These are phyloP conservation scores for Morelia viridis DNA, from an alignment of 2,797 vertebrate species.

Conservation along the genomic window DNA sequence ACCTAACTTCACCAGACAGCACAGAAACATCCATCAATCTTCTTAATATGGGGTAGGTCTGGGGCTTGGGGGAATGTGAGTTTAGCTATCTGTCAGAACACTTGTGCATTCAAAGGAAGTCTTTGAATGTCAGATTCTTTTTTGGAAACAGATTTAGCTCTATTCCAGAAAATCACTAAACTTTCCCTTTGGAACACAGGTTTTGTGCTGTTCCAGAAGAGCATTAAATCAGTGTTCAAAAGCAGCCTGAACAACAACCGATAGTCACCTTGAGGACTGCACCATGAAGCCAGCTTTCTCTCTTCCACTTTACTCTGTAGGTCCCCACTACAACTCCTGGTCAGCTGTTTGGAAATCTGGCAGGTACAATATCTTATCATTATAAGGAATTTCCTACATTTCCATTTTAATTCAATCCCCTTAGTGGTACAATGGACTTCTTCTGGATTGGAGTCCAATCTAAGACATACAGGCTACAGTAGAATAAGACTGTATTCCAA, in stretches of 20 bases:
- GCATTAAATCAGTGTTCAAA: neutral
- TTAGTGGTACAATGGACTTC: neutral
- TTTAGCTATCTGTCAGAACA: neutral
- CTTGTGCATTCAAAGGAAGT: neutral
- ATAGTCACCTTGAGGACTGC: neutral
- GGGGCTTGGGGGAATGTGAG: neutral
- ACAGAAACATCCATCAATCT: neutral
- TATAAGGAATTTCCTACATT: neutral
- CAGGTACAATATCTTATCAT: constrained; percentile 16
- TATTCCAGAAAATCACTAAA: neutral
- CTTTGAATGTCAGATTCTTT: neutral
- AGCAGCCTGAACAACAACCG: neutral
- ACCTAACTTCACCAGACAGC: neutral
- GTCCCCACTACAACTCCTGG: neutral
- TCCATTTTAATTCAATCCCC: neutral
- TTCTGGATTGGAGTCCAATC: constrained; percentile 10
- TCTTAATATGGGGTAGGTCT: neutral
- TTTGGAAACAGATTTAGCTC: neutral
- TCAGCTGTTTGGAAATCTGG: neutral
- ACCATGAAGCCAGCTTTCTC: neutral
- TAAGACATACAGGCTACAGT: neutral
- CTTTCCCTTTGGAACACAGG: neutral
- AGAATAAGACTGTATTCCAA: constrained; percentile 10
- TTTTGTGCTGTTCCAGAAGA: neutral
- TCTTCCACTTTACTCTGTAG: neutral